phyloP scores from a whole-genome alignment of 2,797 vertebrate species.

The Chaetodon trifasciatus region DNA sequence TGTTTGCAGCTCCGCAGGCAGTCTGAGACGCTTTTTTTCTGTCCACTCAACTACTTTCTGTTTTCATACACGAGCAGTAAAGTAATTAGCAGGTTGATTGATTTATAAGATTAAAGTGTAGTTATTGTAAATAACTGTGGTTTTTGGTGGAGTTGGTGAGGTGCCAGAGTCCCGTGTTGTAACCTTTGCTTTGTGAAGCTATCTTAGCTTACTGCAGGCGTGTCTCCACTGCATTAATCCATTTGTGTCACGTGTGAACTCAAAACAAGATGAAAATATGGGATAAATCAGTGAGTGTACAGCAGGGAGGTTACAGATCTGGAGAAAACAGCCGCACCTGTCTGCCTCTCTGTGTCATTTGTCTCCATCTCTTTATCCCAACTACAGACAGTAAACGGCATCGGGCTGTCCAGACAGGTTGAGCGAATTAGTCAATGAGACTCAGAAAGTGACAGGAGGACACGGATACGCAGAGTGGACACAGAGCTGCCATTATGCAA shows the following conservation, averaged over 20 bases:
- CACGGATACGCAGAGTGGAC: not conserved
- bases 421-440: constrained; percentile 32
- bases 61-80: not conserved
- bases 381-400: constrained; percentile 2
- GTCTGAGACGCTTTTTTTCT: not conserved
- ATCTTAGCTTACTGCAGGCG: not conserved
- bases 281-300: constrained; percentile 11
- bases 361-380: constrained; percentile 15
- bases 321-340: constrained; percentile 40
- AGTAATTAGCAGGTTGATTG: not conserved
- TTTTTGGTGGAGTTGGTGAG: not conserved
- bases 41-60: not conserved
- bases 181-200: not conserved
- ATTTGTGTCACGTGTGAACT: constrained; percentile 9
- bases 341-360: constrained; percentile 14
- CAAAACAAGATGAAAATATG: constrained; percentile 6
- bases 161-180: not conserved
- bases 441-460: constrained; percentile 31
- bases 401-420: constrained; percentile 37
- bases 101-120: not conserved
- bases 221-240: not conserved
- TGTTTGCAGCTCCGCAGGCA: not conserved
- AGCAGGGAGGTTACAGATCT: constrained; percentile 8
- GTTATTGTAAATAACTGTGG: constrained; percentile 4
- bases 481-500: not conserved